phyloP scores from a whole-genome alignment of 2,888 invertebrate species.

The Pterostichus niger region DNA sequence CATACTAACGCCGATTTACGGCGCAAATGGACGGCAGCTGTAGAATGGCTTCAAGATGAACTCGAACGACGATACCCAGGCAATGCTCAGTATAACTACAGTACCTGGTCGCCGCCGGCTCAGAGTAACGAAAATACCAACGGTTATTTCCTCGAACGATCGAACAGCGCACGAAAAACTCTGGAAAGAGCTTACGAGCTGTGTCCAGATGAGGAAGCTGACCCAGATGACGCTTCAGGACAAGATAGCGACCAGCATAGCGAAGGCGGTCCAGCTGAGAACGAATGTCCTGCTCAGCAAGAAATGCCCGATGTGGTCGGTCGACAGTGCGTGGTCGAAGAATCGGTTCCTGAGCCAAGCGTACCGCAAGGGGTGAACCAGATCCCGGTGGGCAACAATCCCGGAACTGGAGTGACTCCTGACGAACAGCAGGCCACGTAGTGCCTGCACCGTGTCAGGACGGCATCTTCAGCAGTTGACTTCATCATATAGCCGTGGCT shows the following conservation, averaged over 20 bases:
- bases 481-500: conserved; percentile 44
- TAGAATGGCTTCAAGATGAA: conserved; percentile 97
- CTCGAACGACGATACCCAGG: conserved; percentile 87
- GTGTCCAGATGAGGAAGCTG: conserved; percentile 83
- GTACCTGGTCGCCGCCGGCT: conserved; percentile 96
- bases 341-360: conserved; percentile 21
- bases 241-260: conserved; percentile 72
- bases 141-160: conserved; percentile 95
- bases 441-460: conserved; percentile 41
- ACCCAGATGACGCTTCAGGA: conserved; percentile 69
- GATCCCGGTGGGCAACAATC: conserved; percentile 3
- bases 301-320: conserved; percentile 60
- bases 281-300: conserved; percentile 42
- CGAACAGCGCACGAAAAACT: conserved; percentile 94
- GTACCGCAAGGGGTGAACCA: conserved; percentile 20
- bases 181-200: conserved; percentile 89
- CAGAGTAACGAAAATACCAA: conserved; percentile 97
- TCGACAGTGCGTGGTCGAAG: conserved; percentile 31
- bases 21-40: conserved; percentile 92
- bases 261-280: conserved; percentile 71
- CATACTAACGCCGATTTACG: conserved; percentile 88
- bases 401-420: conserved; percentile 23
- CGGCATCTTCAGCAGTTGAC: conserved; percentile 31
- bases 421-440: conserved; percentile 55
- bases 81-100: conserved; percentile 89